A percentile compares a stretch with the other conserved stretches of the same genome.
Conservation (phyloP, 2,797 vertebrate species). For the Sphenopsis melanotis region DNA sequence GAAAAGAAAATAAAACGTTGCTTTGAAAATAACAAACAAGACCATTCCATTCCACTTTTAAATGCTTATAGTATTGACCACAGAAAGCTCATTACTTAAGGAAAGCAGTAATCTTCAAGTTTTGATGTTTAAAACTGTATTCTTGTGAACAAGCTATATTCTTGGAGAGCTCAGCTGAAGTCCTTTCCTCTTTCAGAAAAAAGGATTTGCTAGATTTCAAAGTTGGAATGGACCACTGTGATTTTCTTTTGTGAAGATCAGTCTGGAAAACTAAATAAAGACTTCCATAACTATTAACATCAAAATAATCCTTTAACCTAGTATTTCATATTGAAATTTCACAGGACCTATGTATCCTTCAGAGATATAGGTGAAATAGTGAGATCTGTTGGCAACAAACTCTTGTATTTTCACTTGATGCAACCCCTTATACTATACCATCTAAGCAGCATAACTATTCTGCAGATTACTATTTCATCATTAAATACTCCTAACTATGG, state of each 20-base stretch:
- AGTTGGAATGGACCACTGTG: neutral
- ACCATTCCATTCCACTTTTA: neutral
- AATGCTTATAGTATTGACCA: neutral
- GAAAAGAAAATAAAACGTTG: neutral
- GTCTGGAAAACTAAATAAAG: neutral
- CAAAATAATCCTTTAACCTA: neutral
- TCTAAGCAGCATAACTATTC: neutral
- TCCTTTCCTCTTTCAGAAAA: neutral
- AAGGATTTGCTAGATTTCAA: neutral
- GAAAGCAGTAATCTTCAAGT: neutral
- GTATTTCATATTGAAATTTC: neutral
- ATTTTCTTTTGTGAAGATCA: neutral
- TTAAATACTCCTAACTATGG: neutral
- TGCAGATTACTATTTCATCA: neutral
- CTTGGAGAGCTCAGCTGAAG: neutral
- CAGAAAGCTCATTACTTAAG: neutral
- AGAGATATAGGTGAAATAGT: neutral
- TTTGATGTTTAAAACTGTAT: neutral
- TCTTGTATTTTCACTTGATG: neutral
- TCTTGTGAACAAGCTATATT: neutral
- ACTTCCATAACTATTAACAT: neutral
- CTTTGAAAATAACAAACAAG: neutral
- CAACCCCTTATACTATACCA: neutral
- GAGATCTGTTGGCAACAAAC: neutral
- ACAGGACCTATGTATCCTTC: neutral